Evolutionary conservation across 2,113 vertebrate genomes (phyloP), one percentile per base, ranked within the genome.

Genomic region (Thunnus maccoyii): DNA sequence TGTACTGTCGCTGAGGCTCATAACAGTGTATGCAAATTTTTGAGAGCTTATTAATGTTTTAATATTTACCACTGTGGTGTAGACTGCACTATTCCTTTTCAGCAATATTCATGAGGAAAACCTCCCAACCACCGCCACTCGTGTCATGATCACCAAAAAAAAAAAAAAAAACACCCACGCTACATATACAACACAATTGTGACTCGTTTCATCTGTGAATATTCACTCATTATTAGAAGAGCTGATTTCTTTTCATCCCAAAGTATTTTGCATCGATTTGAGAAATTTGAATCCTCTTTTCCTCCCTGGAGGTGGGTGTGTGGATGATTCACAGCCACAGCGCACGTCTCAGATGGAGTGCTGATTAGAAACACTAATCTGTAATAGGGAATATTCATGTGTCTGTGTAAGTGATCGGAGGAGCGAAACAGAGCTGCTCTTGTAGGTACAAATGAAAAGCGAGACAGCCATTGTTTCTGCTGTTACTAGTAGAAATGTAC

Each of bases 321-420:
- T 1, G 48, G 32, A 83, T 75, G 85, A 82, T 82, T 88, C 88
- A 76, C 54, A 22, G 50, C 48, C 4, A 7, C 48, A 10, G 57
- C 7, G 4, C 64, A 52, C 46, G 20, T 80, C 66, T 83, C 72
- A 70, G 73, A 82, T 69, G 58, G 72, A 78, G 86, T 65, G 44
- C 78, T 80, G 86, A 93, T 89, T 64, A 82, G 70, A 83, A 73
- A 62, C 20, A 20, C 82, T 87, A 71, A 93, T 88, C 84, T 71
- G 67, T 72, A 77, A 76, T 73, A 20, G 81, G 76, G 83, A 87
- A 89, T 88, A 89, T 89, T 88, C 88, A 85, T 80, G 80, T 41
- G 2, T 66, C 72, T 48, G 83, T 20, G 67, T 69, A 76, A 80
- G 84, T 71, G 82, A 88, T 83, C 44, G 76, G 46, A 83, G 72